phyloP scores from a whole-genome alignment of 2,797 vertebrate genomes.

The Urophycis tenuis region DNA sequence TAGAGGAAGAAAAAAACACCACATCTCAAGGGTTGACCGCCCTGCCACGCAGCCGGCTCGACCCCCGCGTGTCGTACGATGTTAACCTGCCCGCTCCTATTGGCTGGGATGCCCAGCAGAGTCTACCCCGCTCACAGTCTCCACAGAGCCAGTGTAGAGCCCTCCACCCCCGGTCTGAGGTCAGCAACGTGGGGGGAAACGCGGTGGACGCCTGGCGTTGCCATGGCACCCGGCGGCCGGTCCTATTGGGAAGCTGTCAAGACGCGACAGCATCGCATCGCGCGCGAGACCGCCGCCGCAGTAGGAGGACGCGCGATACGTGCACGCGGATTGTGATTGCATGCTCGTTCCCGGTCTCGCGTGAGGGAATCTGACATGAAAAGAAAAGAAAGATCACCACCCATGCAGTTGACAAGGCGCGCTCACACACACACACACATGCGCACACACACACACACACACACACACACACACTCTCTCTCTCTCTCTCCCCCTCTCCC shows the following conservation, averaged over 20 bases:
- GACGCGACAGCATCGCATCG: background rate
- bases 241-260: too few relatives aligned
- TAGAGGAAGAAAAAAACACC: background rate
- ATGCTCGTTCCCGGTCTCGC: slow-evolving; percentile 9
- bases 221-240: too few relatives aligned
- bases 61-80: too few relatives aligned
- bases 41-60: too few relatives aligned
- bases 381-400: slow-evolving; percentile 64
- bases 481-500: slow-evolving; percentile 17
- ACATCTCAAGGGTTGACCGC: background rate
- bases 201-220: too few relatives aligned
- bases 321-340: background rate
- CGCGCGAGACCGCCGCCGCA: background rate
- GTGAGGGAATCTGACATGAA: slow-evolving; percentile 1
- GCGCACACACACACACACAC: slow-evolving; percentile 33
- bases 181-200: too few relatives aligned
- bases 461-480: background rate
- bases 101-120: background rate
- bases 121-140: background rate
- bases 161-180: too few relatives aligned
- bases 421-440: slow-evolving; percentile 25
- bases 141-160: too few relatives aligned
- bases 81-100: background rate
- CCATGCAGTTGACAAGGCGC: slow-evolving; percentile 60
- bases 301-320: background rate